Evolutionary conservation across 2,797 vertebrate species (phyloP), one percentile per base, ranked within the genome.

Genomic region (Chaetodon trifasciatus): DNA sequence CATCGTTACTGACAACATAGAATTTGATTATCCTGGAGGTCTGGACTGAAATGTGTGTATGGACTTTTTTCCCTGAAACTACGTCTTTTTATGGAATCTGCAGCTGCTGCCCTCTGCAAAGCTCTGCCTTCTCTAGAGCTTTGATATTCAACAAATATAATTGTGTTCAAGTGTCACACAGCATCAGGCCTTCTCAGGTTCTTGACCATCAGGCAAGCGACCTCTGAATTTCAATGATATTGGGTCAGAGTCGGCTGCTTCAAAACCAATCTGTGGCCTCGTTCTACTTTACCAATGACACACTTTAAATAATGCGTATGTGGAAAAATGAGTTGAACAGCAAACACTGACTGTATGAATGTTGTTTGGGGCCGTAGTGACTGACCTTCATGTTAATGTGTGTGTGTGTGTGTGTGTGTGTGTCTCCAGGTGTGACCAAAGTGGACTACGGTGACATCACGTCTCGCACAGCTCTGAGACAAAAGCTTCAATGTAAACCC

Each of bases 371-470:
- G 32, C 23, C 35, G 13, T 28, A 65, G n/a, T 42, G 28, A 37
- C 49, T 68, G 44, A 76, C 55, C 49, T 78, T 55, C 12, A 16
- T 61, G 37, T 62, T 50, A 15, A 24, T 78, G 23, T 63, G 28
- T 73, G 60, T 49, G 23, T 70, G 64, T 49, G 3, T 44, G 42
- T 44, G 60, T 49, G 23, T 70, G 64, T 49, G 3, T 89, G 85
- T 78, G 80, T 80, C 40, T 80, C 47, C 92, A 99, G 98, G 98
- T 79, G 98, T 99, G 92, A 99, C 98, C 87, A 99, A 99, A 92
- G 98, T 99, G 81, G 98, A 99, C 92, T 99, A 99, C 42, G 98
- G 98, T 83, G 98, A 99, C 91, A 98, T 99, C 94, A 95, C 97
- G 0, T 89, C 96, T 86, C 96, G 98, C 76, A 80, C 96, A 21